phyloP scores from a whole-genome alignment of 2,888 invertebrate species.

The Epinotia ramella region DNA sequence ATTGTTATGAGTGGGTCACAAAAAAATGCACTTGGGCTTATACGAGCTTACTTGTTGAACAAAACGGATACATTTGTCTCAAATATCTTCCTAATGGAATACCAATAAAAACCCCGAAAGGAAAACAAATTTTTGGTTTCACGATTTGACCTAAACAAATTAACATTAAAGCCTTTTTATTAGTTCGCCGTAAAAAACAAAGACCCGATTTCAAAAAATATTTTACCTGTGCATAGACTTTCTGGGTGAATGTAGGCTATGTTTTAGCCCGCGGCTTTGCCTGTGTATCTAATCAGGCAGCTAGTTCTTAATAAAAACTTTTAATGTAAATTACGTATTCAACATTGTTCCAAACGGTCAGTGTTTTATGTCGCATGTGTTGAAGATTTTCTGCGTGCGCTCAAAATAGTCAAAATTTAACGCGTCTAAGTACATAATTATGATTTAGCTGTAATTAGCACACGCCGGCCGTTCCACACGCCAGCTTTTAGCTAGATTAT shows the following conservation, averaged over 20 bases:
- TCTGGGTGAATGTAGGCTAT: too few relatives aligned
- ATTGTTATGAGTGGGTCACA: not conserved
- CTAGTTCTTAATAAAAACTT: too few relatives aligned
- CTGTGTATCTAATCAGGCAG: too few relatives aligned
- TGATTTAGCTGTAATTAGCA: slow-evolving; percentile 31
- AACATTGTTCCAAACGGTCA: too few relatives aligned
- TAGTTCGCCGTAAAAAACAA: too few relatives aligned
- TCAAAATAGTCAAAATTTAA: slow-evolving; percentile 1
- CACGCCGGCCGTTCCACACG: slow-evolving; percentile 12
- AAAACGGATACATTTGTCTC: not conserved
- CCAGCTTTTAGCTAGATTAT: slow-evolving; percentile 35
- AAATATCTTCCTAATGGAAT: not conserved
- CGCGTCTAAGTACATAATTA: slow-evolving; percentile 1
- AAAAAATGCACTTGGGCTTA: not conserved
- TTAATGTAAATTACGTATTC: too few relatives aligned
- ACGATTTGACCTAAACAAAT: not conserved
- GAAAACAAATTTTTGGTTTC: not conserved
- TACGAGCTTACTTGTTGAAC: not conserved
- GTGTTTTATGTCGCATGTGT: too few relatives aligned
- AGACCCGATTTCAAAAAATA: too few relatives aligned
- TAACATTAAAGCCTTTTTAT: too few relatives aligned
- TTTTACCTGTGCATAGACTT: too few relatives aligned
- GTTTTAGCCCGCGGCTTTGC: too few relatives aligned
- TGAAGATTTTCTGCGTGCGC: not conserved
- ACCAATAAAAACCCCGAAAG: not conserved